Conservation (phyloP, 2,797 vertebrate genomes). For the Malurus leucopterus region DNA sequence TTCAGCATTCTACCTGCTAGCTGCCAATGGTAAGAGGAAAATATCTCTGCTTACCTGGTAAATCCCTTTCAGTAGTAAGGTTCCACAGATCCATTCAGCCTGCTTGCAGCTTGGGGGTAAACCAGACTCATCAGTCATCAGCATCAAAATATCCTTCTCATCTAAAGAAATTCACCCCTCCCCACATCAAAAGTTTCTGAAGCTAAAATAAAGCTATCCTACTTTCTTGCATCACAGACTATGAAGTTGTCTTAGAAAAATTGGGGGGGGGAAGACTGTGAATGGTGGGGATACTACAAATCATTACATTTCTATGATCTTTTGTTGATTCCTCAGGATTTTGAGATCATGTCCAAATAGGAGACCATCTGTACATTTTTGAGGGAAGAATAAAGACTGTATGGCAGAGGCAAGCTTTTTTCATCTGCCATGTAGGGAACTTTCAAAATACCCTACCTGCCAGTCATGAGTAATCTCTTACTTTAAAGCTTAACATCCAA, state of each 20-base stretch:
- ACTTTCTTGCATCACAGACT: neutral
- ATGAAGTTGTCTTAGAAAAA: neutral
- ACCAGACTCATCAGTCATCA: constrained; percentile 36
- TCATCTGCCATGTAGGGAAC: neutral
- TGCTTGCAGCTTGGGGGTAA: constrained; percentile 50
- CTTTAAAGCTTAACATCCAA: neutral
- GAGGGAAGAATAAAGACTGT: neutral
- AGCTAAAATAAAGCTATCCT: neutral
- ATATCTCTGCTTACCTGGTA: constrained; percentile 43
- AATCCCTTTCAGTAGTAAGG: constrained; percentile 42
- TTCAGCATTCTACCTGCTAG: constrained; percentile 9
- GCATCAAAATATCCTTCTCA: neutral
- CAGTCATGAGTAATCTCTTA: neutral
- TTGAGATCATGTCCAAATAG: neutral
- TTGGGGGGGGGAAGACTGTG: rapidly evolving
- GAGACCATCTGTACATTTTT: neutral
- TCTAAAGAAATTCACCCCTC: neutral
- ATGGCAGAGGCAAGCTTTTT: neutral
- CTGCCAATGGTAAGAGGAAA: constrained; percentile 12
- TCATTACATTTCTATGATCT: neutral
- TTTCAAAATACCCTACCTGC: neutral
- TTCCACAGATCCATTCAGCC: constrained; percentile 51
- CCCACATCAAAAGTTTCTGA: neutral
- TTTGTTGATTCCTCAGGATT: neutral
- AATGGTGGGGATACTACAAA: neutral